Conservation (phyloP, 2,113 vertebrate genomes). For the Romanogobio albipinnatus region DNA sequence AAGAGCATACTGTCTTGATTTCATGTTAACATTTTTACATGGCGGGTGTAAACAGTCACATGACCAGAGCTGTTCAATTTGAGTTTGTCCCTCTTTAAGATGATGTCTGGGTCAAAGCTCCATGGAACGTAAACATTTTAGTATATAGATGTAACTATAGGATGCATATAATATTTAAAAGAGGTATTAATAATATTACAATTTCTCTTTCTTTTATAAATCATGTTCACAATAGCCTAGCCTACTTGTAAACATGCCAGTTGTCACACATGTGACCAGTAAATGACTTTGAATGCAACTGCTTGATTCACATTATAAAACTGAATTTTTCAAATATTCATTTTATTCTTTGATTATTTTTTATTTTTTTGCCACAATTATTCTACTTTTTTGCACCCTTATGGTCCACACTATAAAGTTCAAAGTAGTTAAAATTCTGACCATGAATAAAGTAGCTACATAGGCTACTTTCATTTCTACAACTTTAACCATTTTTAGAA, state of each 20-base stretch:
- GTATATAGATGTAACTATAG: neutral
- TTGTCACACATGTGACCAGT: neutral
- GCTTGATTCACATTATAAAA: neutral
- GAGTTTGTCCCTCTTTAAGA: constrained; percentile 16
- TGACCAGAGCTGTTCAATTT: constrained; percentile 21
- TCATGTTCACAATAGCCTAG: neutral
- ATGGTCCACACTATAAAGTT: neutral
- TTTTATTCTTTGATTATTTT: neutral
- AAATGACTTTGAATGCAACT: neutral
- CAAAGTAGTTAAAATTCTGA: neutral
- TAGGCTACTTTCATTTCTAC: neutral
- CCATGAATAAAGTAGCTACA: neutral
- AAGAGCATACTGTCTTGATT: neutral
- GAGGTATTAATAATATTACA: neutral
- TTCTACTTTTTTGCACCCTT: neutral
- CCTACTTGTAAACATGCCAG: neutral
- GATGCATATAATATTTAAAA: neutral
- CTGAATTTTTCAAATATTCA: neutral
- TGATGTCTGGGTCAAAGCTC: neutral
- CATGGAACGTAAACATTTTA: neutral
- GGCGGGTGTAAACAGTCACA: constrained; percentile 31
- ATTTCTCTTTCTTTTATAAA: neutral
- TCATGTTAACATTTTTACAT: neutral
- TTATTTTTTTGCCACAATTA: neutral
- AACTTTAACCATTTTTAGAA: neutral